Evolutionary conservation across 2,113 vertebrate genomes (phyloP), one percentile per base, ranked within the genome.

Genomic region (Phalacrocorax brasilianus): DNA sequence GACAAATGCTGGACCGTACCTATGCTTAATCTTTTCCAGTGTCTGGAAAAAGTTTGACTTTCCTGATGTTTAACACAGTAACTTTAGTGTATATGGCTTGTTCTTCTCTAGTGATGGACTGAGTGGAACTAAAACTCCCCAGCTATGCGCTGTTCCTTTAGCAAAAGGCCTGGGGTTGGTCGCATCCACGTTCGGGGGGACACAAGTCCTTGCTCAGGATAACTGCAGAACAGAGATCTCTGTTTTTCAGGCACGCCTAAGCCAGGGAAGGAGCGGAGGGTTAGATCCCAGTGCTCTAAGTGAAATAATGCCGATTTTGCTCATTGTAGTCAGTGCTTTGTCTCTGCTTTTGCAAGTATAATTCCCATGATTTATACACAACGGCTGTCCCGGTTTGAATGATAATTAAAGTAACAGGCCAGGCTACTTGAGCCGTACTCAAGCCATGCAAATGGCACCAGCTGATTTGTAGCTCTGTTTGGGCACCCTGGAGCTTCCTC

Each of bases 1-100:
- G 95, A 90, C 82, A 84, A 88, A 87, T 72, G 38, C 86, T 17
- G 86, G 58, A 30, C 90, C 68, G 53, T 66, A 32, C 5, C 0
- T 68, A 53, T 44, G 49, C 87, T 92, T 67, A 76, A 80, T 84
- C 86, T 94, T 94, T 90, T 77, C 53, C 92, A 92, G 30, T 40
- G 74, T 45, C 83, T 94, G 74, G 91, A 77, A 81, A 72, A 76
- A 75, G 14, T 80, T 67, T 76, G 72, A 27, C 19, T 91, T 90
- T 47, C 74, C 74, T 68, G 55, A 30, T 3, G 59, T 82, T 83
- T 50, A 30, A 20, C 80, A 93, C 70, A 90, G 84, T 70, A 88
- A 73, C 74, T 47, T 53, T 11, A 92, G 89, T 92, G 79, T 82
- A 14, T 45, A 40, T 6, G 44, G 66, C 79, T 92, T 94, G 79